Base-by-base conservation (phyloP, 1,140 invertebrate species). In the Ostrea denselamellosa region DNA sequence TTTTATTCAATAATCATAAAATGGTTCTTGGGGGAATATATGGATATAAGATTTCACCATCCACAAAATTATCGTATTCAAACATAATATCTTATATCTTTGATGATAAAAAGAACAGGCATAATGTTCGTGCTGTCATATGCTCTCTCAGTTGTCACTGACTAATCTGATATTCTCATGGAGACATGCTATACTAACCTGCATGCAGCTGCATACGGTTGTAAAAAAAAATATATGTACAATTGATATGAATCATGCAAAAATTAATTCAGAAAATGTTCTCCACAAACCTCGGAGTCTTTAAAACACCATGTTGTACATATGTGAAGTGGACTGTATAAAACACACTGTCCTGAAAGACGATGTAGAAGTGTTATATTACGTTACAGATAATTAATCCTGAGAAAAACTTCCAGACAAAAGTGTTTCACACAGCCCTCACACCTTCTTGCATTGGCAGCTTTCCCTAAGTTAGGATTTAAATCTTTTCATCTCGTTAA, bases 401-500 rank as follows among this genome's bases (percentile, higher is more conserved):
- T 77, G 28, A 28, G 68, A 28, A 25, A 77, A 34, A 77, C 22
- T 25, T 68, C 65, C 65, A 9, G 22, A 68, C 28, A 10, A 12
- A 8, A 5, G 65, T 22, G 28, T 77, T 77, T 77, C 25, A 77
- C 12, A 77, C 28, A 77, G 68, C 14, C 68, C 25, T 77, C 25
- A 77, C 25, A 25, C 28, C 5, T 68, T 10, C 17, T 10, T 28
- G 22, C 12, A 77, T 77, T 77, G 68, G 68, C 68, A 8, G 10
- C 28, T 77, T 25, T 77, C 68, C 68, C 68, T 19, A 17, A 25
- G 68, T 77, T 77, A 14, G 9, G 14, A 25, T 34, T 34, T 34
- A 77, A 77, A 28, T 25, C 28, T 34, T 77, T 77, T 34, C 22
- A 71, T 77, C 68, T 77, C 68, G 25, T 77, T 77, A 77, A 77